Evolutionary conservation across 1,140 invertebrate genomes (phyloP).

Genomic region (Berghia stephanieae): DNA sequence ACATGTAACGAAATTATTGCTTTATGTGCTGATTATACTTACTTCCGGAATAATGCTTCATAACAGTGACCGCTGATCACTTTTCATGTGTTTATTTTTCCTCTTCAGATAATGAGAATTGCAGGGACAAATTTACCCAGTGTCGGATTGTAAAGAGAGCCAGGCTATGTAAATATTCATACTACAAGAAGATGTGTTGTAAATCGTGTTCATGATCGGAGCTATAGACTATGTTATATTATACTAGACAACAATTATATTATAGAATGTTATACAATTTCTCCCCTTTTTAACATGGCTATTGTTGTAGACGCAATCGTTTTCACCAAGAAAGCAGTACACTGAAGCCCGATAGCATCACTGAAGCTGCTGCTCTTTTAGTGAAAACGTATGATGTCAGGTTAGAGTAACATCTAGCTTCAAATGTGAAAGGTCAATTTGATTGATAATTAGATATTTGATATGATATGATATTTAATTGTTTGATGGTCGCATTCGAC

Average conservation of each 20-base stretch:
- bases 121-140: constrained; percentile 32
- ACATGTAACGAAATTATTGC: not conserved
- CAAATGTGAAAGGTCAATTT: too few relatives aligned
- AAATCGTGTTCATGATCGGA: constrained; percentile 34
- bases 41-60: too few relatives aligned
- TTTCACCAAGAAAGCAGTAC: not conserved
- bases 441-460: too few relatives aligned
- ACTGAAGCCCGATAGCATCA: not conserved
- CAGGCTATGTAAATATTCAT: constrained; percentile 38
- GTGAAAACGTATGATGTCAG: too few relatives aligned
- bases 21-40: too few relatives aligned
- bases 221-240: not conserved
- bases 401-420: too few relatives aligned
- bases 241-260: too few relatives aligned
- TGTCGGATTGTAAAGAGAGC: constrained; percentile 38
- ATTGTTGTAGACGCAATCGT: not conserved
- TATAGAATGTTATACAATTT: not conserved
- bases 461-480: too few relatives aligned
- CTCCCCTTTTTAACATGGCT: not conserved
- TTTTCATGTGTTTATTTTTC: constrained; percentile 9
- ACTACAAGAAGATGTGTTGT: constrained; percentile 40
- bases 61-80: too few relatives aligned
- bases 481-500: too few relatives aligned
- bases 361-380: not conserved
- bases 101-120: not conserved